Evolutionary conservation across 2,797 vertebrate species (phyloP), one percentile per base, ranked within the genome.

Genomic region (Clamator glandarius): DNA sequence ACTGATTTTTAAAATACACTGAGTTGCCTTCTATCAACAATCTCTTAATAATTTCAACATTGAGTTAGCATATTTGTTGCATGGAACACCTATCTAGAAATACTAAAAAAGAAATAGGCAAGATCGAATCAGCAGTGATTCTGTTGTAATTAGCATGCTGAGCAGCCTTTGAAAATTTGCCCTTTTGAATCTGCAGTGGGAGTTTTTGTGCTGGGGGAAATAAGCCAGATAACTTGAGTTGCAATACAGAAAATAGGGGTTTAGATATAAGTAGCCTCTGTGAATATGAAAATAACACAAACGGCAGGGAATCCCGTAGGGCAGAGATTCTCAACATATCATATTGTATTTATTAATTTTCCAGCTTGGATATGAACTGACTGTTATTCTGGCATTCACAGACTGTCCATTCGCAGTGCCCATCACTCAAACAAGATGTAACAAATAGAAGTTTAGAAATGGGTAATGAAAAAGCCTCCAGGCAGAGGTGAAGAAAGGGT

Each of bases 311-410:
- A 7, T 14, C 11, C 21, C 3, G 3, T 44, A 68, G 78, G 39
- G 11, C 33, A 72, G 14, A 18, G 25, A 78, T 58, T 73, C 66
- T 20, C 18, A 35, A 66, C 63, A 72, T 92, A 5, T 83, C 26
- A 9, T 69, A 48, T 89, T 89, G 14, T 91, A 41, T 91, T 95
- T 91, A 87, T 89, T 91, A 59, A 50, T 84, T 39, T 77, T 92
- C 36, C 4, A 19, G 36, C 76, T 31, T 86, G 42, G 62, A 20
- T 83, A 8, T 24, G 54, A 92, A 36, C 18, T 55, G 44, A 36
- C 20, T 44, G 29, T 55, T 50, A 17, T 5, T 89, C 26, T 91
- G 69, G 3, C 81, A 48, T 58, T 84, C 68, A 57, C 33, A 46
- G 64, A 15, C 18, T 44, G 12, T 24, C 31, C 5, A 5, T 78